phyloP scores from a whole-genome alignment of 2,797 vertebrate species.

The Menidia menidia region DNA sequence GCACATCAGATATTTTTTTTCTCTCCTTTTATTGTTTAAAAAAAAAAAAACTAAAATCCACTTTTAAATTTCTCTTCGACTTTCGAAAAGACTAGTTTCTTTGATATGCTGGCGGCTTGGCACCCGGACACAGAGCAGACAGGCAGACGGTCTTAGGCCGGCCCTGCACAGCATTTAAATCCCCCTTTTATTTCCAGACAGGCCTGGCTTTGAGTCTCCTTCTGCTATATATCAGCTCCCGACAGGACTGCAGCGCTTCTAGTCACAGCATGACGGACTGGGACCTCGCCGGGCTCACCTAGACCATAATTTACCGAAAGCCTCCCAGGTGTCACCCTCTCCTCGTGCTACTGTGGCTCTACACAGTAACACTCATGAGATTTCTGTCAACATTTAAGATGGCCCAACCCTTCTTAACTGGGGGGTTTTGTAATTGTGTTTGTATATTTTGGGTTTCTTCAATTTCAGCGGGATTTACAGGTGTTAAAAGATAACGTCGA shows the following conservation, averaged over 20 bases:
- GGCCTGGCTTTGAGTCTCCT: constrained; percentile 36
- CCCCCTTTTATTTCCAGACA: constrained; percentile 37
- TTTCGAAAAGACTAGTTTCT: constrained; percentile 38
- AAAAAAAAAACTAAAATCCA: constrained; percentile 33
- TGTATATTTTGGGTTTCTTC: constrained; percentile 25
- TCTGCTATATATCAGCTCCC: constrained; percentile 43
- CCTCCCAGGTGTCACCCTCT: constrained; percentile 60
- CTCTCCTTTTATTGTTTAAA: constrained; percentile 15
- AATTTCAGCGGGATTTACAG: constrained; percentile 38
- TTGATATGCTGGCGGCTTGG: constrained; percentile 61
- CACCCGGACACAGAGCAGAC: constrained; percentile 48
- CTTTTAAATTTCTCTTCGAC: constrained; percentile 51
- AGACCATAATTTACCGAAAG: constrained; percentile 51
- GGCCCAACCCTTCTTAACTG: background rate
- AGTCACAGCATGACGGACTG: constrained; percentile 40
- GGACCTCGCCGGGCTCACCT: constrained; percentile 42
- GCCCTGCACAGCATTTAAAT: constrained; percentile 32
- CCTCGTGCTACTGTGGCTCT: constrained; percentile 22
- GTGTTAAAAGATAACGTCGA: constrained; percentile 32
- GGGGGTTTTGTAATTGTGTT: background rate
- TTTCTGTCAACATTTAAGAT: constrained; percentile 4
- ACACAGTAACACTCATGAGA: constrained; percentile 17
- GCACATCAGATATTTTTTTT: constrained; percentile 41
- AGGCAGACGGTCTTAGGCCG: constrained; percentile 14
- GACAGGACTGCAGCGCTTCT: constrained; percentile 29